A percentile compares a stretch with the other conserved stretches of the same genome.
Conservation (phyloP, 2,888 invertebrate genomes). For the Cyclophora albipunctata region DNA sequence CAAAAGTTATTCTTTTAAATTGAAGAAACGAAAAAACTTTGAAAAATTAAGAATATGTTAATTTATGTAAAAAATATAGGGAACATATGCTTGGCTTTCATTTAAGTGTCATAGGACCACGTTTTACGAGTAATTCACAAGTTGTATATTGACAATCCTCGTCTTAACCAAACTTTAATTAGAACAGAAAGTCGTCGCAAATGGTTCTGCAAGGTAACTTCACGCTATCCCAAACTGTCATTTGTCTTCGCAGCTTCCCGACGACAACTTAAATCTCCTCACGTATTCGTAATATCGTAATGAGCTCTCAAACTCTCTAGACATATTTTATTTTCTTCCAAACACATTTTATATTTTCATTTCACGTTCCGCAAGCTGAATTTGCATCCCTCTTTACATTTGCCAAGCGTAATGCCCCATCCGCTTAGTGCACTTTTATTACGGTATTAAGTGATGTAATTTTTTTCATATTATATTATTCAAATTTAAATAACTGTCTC, state of each 20-base stretch:
- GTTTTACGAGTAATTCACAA: too few relatives aligned
- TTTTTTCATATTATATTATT: conserved; percentile 77
- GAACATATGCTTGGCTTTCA: too few relatives aligned
- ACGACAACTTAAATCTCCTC: conserved; percentile 62
- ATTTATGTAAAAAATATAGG: too few relatives aligned
- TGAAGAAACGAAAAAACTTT: too few relatives aligned
- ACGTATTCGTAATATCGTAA: conserved; percentile 70
- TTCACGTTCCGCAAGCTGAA: conserved; percentile 72
- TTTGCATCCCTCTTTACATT: conserved; percentile 69
- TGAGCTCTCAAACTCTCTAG: conserved; percentile 61
- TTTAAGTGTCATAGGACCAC: too few relatives aligned
- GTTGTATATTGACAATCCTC: too few relatives aligned
- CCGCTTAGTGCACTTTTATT: conserved; percentile 77
- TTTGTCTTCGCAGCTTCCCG: conserved; percentile 39
- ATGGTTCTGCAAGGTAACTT: too few relatives aligned
- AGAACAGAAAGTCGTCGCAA: too few relatives aligned
- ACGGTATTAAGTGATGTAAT: conserved; percentile 77
- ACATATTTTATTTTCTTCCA: conserved; percentile 69
- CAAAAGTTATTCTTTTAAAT: too few relatives aligned
- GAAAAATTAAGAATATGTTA: too few relatives aligned
- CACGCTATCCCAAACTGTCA: conserved; percentile 18
- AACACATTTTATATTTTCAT: conserved; percentile 72
- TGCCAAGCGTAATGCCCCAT: conserved; percentile 68
- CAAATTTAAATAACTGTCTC: conserved; percentile 78
- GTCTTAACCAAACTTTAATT: too few relatives aligned